Evolutionary conservation across 2,888 invertebrate species (phyloP).

Genomic region (Erebia aethiops): DNA sequence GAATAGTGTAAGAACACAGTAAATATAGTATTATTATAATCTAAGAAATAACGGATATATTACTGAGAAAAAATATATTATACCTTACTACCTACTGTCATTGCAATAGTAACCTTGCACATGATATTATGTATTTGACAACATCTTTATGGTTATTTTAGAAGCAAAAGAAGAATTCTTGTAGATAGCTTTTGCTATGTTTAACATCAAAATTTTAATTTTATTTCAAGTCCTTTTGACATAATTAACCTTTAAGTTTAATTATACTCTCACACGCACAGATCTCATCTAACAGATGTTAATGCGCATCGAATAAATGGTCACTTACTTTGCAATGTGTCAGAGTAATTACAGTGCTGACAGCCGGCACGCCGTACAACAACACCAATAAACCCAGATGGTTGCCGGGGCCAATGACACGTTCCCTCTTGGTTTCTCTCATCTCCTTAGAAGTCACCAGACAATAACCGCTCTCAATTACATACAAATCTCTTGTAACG

Average conservation of each 20-base stretch:
- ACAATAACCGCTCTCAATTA: conserved; percentile 80
- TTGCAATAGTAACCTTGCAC: no score
- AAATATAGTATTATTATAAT: no score
- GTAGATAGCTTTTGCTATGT: no score
- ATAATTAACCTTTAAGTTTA: background rate
- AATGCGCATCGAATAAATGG: conserved; percentile 24
- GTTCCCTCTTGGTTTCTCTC: conserved; percentile 59
- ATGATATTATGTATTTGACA: no score
- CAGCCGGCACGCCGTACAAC: conserved; percentile 75
- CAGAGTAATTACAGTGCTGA: conserved; percentile 73
- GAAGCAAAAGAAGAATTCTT: no score
- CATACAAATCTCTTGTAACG: conserved; percentile 77
- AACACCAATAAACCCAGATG: conserved; percentile 75
- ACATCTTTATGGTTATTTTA: no score
- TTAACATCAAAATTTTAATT: no score
- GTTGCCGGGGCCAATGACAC: conserved; percentile 72
- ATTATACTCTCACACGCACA: conserved; percentile 1
- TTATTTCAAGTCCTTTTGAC: no score
- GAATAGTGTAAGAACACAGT: no score
- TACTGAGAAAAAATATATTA: no score
- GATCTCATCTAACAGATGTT: conserved; percentile 31
- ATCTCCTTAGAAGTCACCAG: conserved; percentile 63
- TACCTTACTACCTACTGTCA: no score
- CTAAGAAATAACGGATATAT: no score
- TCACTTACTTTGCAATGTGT: conserved; percentile 77